phyloP scores from a whole-genome alignment of 2,797 vertebrate genomes.

The Halcyon badia region DNA sequence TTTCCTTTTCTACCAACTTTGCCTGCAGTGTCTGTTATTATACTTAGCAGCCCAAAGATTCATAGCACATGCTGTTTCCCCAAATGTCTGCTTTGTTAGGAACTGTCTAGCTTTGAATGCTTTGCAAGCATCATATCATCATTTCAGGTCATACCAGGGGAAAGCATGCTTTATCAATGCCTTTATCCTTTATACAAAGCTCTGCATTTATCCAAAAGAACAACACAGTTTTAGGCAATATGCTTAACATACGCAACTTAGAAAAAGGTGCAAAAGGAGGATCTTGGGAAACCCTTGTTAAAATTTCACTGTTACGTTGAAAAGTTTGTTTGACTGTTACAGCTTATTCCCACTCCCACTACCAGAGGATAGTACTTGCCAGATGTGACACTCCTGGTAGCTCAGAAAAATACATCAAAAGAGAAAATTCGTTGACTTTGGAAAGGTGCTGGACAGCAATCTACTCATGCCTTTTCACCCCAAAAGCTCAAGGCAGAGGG shows the following conservation, averaged over 20 bases:
- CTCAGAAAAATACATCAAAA: not conserved
- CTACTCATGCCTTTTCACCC: not conserved
- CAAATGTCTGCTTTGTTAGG: slow-evolving; percentile 45
- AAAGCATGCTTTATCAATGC: not conserved
- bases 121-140: slow-evolving; percentile 3
- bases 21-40: slow-evolving; percentile 57
- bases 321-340: not conserved
- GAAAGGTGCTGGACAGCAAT: not conserved
- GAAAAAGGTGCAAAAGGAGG: not conserved
- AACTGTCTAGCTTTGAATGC: slow-evolving; percentile 35
- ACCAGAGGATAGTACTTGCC: not conserved
- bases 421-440: not conserved
- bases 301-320: not conserved
- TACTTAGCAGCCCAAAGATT: slow-evolving; percentile 34
- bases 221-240: not conserved
- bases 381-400: not conserved
- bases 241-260: not conserved
- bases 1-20: slow-evolving; percentile 47
- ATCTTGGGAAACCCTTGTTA: not conserved
- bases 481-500: not conserved
- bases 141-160: not conserved
- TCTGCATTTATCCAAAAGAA: not conserved
- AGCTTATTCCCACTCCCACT: not conserved
- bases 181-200: not conserved
- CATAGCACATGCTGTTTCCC: slow-evolving; percentile 35